Evolutionary conservation across 2,888 invertebrate species (phyloP).

Genomic region (Drosophila maculinotata): DNA sequence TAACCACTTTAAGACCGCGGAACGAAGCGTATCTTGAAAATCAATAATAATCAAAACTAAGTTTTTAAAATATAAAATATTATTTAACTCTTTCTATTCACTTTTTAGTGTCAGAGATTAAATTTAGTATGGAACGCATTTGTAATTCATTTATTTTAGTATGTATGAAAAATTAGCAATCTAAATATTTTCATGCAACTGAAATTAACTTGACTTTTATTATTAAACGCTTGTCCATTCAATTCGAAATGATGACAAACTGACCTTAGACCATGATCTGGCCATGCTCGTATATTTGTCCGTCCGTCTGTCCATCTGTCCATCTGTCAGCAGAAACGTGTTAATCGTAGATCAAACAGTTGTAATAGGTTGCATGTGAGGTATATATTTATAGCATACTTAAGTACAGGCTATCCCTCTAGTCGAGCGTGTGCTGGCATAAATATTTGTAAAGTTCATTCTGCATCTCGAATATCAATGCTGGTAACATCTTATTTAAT

Average conservation of each 20-base stretch:
- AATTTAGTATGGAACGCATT: too few relatives aligned
- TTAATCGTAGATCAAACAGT: not conserved
- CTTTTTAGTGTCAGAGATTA: too few relatives aligned
- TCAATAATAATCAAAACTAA: too few relatives aligned
- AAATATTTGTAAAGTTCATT: not conserved
- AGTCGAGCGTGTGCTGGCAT: not conserved
- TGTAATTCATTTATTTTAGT: too few relatives aligned
- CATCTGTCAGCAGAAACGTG: not conserved
- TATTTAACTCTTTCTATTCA: too few relatives aligned
- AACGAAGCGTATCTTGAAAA: not conserved
- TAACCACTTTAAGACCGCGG: not conserved
- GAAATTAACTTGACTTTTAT: not conserved
- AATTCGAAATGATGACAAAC: not conserved
- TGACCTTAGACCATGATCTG: conserved; percentile 3
- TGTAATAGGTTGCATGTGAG: too few relatives aligned
- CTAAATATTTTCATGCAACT: too few relatives aligned
- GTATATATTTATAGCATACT: too few relatives aligned
- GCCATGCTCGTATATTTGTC: not conserved
- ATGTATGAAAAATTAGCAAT: too few relatives aligned
- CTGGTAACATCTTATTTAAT: too few relatives aligned
- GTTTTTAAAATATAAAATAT: too few relatives aligned
- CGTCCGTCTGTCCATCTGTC: not conserved
- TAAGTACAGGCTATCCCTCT: not conserved
- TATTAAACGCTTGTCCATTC: not conserved
- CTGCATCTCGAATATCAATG: too few relatives aligned